Percentiles rank a stretch among this genome's conserved stretches.
These are phyloP conservation scores for Mionectes olivaceus DNA, from an alignment of 2,797 vertebrate genomes.

Conservation along the genomic window DNA sequence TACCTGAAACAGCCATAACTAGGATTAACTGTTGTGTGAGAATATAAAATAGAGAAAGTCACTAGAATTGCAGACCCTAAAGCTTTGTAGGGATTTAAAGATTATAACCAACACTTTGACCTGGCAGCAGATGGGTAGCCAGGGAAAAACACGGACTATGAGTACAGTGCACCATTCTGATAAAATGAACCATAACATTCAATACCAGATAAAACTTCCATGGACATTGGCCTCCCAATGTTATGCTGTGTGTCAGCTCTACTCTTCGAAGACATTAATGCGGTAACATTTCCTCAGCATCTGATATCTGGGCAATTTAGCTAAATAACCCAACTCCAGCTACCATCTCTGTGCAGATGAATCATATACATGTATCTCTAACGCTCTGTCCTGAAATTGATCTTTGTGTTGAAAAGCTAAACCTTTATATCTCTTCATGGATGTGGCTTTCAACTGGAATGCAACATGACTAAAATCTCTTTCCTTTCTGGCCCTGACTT, in stretches of 20 bases:
- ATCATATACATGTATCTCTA: background rate
- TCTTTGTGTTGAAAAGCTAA: background rate
- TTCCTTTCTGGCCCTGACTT: background rate
- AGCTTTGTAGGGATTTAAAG: conserved; percentile 58
- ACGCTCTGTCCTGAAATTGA: background rate
- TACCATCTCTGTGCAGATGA: background rate
- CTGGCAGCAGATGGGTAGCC: conserved; percentile 8
- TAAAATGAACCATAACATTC: conserved; percentile 63
- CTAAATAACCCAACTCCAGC: background rate
- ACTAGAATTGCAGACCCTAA: conserved; percentile 20
- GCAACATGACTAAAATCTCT: background rate
- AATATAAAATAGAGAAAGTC: conserved; percentile 23
- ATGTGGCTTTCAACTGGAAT: background rate
- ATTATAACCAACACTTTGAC: conserved; percentile 60
- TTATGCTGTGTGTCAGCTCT: background rate
- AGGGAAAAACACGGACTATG: background rate
- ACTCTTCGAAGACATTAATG: background rate
- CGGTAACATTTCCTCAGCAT: background rate
- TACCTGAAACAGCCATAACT: conserved; percentile 18
- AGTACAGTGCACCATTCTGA: conserved; percentile 8
- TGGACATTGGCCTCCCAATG: conserved; percentile 42
- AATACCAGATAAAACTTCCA: conserved; percentile 46
- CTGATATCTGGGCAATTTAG: background rate
- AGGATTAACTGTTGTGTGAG: conserved; percentile 1
- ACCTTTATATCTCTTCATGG: background rate